Conservation (phyloP, 2,888 invertebrate species). For the Stenoptilia bipunctidactyla region DNA sequence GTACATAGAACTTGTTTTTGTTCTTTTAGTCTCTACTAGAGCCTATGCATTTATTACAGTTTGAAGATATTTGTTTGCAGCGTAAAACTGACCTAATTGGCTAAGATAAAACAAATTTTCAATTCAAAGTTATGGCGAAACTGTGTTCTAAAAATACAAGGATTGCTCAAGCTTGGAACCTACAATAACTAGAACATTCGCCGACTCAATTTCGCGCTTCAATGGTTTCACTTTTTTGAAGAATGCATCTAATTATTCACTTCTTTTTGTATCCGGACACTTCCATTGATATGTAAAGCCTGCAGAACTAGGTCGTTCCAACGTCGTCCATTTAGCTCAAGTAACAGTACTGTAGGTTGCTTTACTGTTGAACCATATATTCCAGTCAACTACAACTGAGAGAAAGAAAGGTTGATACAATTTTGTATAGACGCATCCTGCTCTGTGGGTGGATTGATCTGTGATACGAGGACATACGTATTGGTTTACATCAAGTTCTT, state of each 20-base stretch:
- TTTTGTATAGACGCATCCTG: neutral
- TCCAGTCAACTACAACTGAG: neutral
- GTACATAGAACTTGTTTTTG: too few species aligned
- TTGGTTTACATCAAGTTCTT: constrained; percentile 8
- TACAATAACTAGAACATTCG: too few species aligned
- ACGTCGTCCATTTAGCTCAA: constrained; percentile 38
- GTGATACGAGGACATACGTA: constrained; percentile 4
- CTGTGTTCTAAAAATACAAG: too few species aligned
- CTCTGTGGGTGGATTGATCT: constrained; percentile 1
- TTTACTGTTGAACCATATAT: constrained; percentile 3
- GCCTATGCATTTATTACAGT: too few species aligned
- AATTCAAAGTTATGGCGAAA: too few species aligned
- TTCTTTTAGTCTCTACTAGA: too few species aligned
- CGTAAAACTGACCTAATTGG: too few species aligned
- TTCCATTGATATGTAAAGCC: constrained; percentile 46
- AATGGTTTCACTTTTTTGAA: constrained; percentile 4
- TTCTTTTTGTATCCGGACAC: constrained; percentile 20
- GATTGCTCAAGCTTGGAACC: too few species aligned
- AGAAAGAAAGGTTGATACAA: neutral
- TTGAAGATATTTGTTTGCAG: too few species aligned
- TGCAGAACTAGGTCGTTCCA: constrained; percentile 38
- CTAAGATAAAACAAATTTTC: too few species aligned
- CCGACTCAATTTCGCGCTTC: neutral
- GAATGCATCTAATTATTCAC: constrained; percentile 16
- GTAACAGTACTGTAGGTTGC: constrained; percentile 40